Evolutionary conservation across 2,888 invertebrate genomes (phyloP).

Genomic region (Gastracanthus pulcherrimus): DNA sequence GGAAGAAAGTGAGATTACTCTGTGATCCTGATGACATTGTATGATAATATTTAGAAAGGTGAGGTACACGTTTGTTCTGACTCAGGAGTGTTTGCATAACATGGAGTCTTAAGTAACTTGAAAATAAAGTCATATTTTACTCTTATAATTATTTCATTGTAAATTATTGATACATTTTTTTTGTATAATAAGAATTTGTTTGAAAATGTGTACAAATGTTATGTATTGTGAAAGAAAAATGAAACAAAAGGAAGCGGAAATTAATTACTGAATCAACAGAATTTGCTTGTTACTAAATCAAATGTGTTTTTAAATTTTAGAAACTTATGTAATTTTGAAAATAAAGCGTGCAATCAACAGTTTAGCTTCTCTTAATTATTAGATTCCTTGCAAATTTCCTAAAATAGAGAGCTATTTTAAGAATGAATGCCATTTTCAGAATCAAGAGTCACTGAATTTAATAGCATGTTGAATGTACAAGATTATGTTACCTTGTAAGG

Average conservation of each 20-base stretch:
- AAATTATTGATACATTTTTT: background rate
- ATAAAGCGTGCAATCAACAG: background rate
- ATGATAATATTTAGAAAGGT: constrained; percentile 37
- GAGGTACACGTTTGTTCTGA: constrained; percentile 14
- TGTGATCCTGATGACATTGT: constrained; percentile 5
- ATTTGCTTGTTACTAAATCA: background rate
- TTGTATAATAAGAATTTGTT: background rate
- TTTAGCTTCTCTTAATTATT: background rate
- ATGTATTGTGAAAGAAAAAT: background rate
- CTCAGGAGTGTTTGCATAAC: constrained; percentile 18
- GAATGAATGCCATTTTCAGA: background rate
- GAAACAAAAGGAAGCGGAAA: background rate
- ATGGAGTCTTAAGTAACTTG: background rate
- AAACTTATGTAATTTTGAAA: constrained; percentile 1
- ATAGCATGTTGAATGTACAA: too few species aligned
- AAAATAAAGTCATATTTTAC: background rate
- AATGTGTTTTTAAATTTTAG: constrained; percentile 15
- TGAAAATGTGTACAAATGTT: background rate
- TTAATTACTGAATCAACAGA: background rate
- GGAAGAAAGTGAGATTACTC: background rate
- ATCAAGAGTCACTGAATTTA: background rate
- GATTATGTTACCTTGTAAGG: too few species aligned
- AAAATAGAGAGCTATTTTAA: background rate
- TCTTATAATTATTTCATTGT: background rate
- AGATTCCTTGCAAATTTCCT: background rate